A percentile compares a stretch with the other conserved stretches of the same genome.
These are phyloP conservation scores for Regulus satrapa DNA, from an alignment of 2,113 vertebrate species.

Conservation along the genomic window DNA sequence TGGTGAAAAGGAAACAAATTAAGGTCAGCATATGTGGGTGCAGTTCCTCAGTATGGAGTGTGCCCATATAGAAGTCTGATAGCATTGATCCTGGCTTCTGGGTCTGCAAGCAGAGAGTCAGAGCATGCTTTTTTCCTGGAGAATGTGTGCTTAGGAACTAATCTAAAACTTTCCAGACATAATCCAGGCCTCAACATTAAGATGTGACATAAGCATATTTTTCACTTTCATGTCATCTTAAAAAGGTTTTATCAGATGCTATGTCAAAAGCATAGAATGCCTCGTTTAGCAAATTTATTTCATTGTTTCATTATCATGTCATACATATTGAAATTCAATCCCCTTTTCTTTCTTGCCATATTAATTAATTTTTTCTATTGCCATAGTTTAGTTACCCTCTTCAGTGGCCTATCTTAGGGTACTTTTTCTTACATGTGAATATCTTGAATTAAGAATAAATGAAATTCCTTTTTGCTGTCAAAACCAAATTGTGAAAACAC, in stretches of 20 bases:
- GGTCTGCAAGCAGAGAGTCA: neutral
- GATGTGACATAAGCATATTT: neutral
- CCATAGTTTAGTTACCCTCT: constrained; percentile 37
- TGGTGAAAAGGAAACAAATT: neutral
- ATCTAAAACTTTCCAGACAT: constrained; percentile 16
- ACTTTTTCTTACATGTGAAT: constrained; percentile 62
- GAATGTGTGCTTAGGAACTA: neutral
- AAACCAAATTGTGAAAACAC: constrained; percentile 71
- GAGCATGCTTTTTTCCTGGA: neutral
- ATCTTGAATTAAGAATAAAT: constrained; percentile 73
- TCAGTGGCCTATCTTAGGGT: constrained; percentile 29
- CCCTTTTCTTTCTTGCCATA: constrained; percentile 25
- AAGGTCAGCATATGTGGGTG: neutral
- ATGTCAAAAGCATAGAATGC: constrained; percentile 38
- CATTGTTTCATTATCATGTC: constrained; percentile 33
- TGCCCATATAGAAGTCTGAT: neutral
- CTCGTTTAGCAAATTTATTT: constrained; percentile 11
- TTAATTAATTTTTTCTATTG: constrained; percentile 54
- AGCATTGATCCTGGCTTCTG: neutral
- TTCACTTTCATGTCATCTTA: constrained; percentile 3
- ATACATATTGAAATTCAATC: constrained; percentile 48
- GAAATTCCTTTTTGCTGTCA: constrained; percentile 70
- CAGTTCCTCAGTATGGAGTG: neutral
- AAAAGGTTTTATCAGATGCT: neutral
- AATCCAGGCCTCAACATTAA: neutral